Percentiles rank a stretch among this genome's conserved stretches.
Conservation (phyloP, 2,113 vertebrate genomes). For the Geothlypis trichas region DNA sequence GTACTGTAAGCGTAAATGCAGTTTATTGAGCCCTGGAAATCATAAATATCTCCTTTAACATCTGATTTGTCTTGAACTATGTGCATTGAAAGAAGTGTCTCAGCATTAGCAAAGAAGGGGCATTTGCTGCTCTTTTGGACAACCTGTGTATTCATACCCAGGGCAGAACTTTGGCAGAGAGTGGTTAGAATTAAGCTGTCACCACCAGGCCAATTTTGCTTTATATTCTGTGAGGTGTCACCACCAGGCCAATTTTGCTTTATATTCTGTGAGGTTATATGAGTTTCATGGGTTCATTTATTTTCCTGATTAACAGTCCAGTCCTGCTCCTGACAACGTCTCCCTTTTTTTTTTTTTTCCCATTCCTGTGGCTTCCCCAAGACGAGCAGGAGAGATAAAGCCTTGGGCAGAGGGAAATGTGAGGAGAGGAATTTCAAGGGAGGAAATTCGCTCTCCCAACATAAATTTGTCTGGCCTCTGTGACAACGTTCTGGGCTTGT, state of each 20-base stretch:
- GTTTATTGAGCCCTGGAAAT: constrained; percentile 20
- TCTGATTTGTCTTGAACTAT: neutral
- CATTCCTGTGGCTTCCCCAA: neutral
- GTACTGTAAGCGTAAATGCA: neutral
- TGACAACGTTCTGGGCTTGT: neutral
- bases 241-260: constrained; percentile 7
- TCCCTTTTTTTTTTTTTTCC: neutral
- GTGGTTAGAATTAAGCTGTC: constrained; percentile 42
- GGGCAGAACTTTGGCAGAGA: constrained; percentile 5
- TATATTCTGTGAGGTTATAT: neutral
- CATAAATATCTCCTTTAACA: neutral
- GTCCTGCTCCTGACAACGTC: neutral
- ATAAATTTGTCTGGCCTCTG: neutral
- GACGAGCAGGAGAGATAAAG: neutral
- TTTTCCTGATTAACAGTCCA: constrained; percentile 32
- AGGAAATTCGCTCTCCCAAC: neutral
- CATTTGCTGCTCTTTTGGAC: neutral
- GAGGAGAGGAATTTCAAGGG: neutral
- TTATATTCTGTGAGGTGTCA: neutral
- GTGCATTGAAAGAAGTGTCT: neutral
- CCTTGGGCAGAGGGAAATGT: neutral
- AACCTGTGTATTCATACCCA: constrained; percentile 31
- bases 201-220: neutral
- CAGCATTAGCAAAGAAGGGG: neutral
- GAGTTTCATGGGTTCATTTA: constrained; percentile 28